A percentile compares a stretch with the other conserved stretches of the same genome.
phyloP scores from a whole-genome alignment of 2,113 vertebrate species.

The Pipa parva region DNA sequence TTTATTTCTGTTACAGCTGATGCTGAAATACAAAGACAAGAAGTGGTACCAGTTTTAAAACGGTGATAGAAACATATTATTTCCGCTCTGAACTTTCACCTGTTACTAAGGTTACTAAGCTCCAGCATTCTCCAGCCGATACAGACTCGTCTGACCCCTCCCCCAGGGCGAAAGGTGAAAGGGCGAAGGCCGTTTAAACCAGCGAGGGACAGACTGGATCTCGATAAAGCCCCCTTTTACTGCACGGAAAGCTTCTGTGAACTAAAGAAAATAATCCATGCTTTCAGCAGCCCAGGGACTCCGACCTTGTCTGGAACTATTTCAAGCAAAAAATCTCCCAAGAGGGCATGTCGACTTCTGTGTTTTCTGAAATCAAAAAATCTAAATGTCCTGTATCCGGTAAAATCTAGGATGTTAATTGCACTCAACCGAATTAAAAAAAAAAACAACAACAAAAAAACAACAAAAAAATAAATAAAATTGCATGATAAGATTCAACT shows the following conservation, averaged over 20 bases:
- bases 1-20: conserved; percentile 72
- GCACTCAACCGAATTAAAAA: neutral
- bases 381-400: conserved; percentile 12
- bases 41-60: conserved; percentile 98
- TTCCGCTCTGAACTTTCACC: neutral
- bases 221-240: neutral
- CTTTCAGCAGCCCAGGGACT: neutral
- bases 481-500: conserved; percentile 22
- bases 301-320: neutral
- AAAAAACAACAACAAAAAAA: conserved; percentile 6
- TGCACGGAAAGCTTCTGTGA: neutral
- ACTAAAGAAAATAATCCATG: neutral
- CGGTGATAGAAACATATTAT: neutral
- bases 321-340: neutral
- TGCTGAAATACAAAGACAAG: conserved; percentile 98
- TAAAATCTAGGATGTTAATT: conserved; percentile 18
- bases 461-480: neutral
- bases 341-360: conserved; percentile 13
- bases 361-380: conserved; percentile 25
- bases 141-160: neutral
- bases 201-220: neutral
- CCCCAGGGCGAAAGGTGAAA: neutral
- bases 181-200: neutral
- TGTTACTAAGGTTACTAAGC: conserved; percentile 6
- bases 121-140: conserved; percentile 31